A percentile compares a stretch with the other conserved stretches of the same genome.
These are phyloP conservation scores for Mungos mungo DNA, from an alignment of 2,113 vertebrate species.

Conservation along the genomic window DNA sequence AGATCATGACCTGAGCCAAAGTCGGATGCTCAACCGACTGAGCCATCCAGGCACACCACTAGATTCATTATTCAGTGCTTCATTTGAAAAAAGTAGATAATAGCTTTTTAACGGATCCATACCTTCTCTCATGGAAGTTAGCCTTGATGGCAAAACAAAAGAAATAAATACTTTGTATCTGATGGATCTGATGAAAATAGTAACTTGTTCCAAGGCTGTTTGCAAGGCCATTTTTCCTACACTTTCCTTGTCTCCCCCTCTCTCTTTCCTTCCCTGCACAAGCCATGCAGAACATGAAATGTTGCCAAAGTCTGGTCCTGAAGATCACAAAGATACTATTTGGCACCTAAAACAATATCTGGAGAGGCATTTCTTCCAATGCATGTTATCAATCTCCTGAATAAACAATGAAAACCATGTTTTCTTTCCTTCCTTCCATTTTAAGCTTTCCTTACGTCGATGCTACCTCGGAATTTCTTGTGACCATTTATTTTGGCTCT, in stretches of 20 bases:
- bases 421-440: slow-evolving; percentile 65
- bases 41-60: no score
- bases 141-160: slow-evolving; percentile 27
- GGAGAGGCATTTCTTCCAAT: slow-evolving; percentile 52
- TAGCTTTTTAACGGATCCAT: background rate
- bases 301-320: background rate
- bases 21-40: no score
- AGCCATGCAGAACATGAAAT: slow-evolving; percentile 3
- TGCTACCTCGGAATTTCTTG: slow-evolving; percentile 61
- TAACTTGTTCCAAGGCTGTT: background rate
- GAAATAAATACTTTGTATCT: slow-evolving; percentile 27
- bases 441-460: slow-evolving; percentile 62
- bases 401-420: slow-evolving; percentile 65
- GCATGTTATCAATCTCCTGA: slow-evolving; percentile 48
- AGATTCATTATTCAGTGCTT: background rate
- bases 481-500: slow-evolving; percentile 74
- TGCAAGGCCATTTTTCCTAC: background rate
- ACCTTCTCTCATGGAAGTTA: background rate
- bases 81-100: background rate
- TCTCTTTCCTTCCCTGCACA: background rate
- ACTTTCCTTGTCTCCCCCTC: background rate
- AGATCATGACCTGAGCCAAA: no score
- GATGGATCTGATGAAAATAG: background rate
- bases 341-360: slow-evolving; percentile 11
- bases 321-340: slow-evolving; percentile 41